Percentiles rank a stretch among this genome's conserved stretches.
Conservation (phyloP, 2,113 vertebrate species). For the Oreochromis niloticus region DNA sequence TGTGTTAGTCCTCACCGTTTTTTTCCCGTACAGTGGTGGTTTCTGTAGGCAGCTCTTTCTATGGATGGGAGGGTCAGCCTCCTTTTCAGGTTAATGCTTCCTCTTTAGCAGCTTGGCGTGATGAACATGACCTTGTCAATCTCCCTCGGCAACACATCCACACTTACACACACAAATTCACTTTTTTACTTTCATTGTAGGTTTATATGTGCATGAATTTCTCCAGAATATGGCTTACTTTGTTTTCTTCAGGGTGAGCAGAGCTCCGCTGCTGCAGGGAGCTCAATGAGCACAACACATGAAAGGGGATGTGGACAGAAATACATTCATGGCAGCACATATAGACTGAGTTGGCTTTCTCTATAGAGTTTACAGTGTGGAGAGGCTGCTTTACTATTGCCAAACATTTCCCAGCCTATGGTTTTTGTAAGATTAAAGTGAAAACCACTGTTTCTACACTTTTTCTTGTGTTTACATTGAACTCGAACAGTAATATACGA, state of each 20-base stretch:
- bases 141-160: neutral
- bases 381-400: neutral
- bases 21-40: neutral
- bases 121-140: constrained; percentile 18
- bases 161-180: neutral
- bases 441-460: neutral
- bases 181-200: neutral
- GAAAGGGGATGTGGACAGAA: neutral
- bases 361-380: neutral
- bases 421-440: neutral
- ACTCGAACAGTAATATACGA: neutral
- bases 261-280: neutral
- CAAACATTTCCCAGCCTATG: neutral
- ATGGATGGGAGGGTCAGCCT: constrained; percentile 1
- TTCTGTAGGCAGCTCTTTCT: neutral
- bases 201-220: neutral
- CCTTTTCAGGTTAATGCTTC: neutral
- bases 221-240: neutral
- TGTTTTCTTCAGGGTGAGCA: neutral
- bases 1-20: neutral
- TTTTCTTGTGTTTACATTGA: neutral
- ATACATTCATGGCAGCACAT: neutral
- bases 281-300: neutral
- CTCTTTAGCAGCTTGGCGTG: constrained; percentile 8
- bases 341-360: neutral